Base-by-base conservation (phyloP, 2,888 invertebrate species). In the Drosophila vallismaia region DNA sequence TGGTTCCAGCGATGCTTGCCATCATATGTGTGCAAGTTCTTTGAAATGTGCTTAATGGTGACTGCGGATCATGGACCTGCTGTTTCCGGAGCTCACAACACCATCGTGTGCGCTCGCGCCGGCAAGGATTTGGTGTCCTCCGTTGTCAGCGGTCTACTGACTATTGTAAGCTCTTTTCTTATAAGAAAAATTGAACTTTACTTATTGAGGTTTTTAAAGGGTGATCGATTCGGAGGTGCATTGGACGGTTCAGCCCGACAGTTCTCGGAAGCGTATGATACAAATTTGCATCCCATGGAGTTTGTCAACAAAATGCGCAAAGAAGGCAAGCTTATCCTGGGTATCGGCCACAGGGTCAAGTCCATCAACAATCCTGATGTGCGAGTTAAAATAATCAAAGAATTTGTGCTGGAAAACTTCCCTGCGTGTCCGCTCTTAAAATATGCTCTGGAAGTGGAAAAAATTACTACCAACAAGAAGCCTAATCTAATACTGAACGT, bases 401-500 rank as follows among this genome's bases (percentile, higher is more conserved):
- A 98, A 86, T 99, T 96, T 92, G 99, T 98, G 19, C 93, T 97
- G 92, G 95, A 97, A 63, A 95, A 97, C 90, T 98, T 98, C 94
- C 99, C 99, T 1, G 94, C 96, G 3, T 97, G 97, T 79, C 99
- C 99, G 0, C 93, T 99, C n/a, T 94, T 99, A 9, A 94, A 96
- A 72, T 99, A 98, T 92, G 99, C 99, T 1, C 93, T 99, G 9
- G 98, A 99, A 93, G 99, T 99, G 36, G 99, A 99, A 89, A 98
- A 99, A 90, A 98, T 99, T 89, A 99, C 99, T 19, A 99, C 98
- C 2, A 96, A 98, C 85, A 99, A 99, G 94, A 99, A 99, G 93
- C 99, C 99, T n/a, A 99, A 99, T 93, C 94, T 99, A 62, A 99
- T 99, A 91, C 94, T 99, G 71, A 99, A 99, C 92, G 99, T 99